Evolutionary conservation across 2,797 vertebrate genomes (phyloP).

Genomic region (Decapterus maruadsi): DNA sequence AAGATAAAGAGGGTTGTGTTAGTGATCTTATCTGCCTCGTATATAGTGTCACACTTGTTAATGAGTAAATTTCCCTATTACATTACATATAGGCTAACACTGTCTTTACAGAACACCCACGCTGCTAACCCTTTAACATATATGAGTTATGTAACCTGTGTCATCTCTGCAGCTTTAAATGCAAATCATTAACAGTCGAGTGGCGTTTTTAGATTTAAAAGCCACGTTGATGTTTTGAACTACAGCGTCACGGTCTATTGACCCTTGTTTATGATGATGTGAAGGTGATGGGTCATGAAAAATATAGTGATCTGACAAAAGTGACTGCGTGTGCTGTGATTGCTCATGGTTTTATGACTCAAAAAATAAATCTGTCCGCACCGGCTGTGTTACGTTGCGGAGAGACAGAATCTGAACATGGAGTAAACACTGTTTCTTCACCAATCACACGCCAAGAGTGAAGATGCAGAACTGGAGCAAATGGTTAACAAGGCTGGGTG

Average conservation of each 20-base stretch:
- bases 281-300: not conserved
- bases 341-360: not conserved
- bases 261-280: not conserved
- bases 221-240: not conserved
- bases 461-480: not conserved
- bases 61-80: constrained; percentile 14
- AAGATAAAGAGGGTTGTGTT: constrained; percentile 12
- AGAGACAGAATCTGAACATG: not conserved
- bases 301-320: not conserved
- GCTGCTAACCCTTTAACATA: not conserved
- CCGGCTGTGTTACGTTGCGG: not conserved
- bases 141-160: not conserved
- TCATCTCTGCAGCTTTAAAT: not conserved
- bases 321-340: not conserved
- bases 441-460: not conserved
- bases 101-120: not conserved
- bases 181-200: not conserved
- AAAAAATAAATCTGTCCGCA: constrained; percentile 13
- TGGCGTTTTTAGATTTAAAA: not conserved
- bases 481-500: not conserved
- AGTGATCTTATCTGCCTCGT: constrained; percentile 23
- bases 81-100: not conserved
- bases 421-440: constrained; percentile 2
- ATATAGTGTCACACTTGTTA: constrained; percentile 15
- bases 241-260: not conserved